phyloP scores from a whole-genome alignment of 1,140 invertebrate species.

The Bombus ignitus region DNA sequence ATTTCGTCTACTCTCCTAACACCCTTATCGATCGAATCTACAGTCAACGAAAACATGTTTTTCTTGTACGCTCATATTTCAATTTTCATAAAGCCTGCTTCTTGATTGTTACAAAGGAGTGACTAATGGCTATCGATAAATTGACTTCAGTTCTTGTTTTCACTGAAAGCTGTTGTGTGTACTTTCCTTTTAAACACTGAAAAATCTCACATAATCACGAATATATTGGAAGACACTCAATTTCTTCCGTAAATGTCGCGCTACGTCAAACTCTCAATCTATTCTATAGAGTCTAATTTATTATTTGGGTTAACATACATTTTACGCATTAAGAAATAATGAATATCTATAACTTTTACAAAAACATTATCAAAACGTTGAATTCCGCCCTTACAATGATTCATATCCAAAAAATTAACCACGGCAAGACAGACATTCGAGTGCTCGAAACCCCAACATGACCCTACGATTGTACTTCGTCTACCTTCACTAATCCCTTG shows the following conservation, averaged over 20 bases:
- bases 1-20: not conserved
- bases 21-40: conserved; percentile 19
- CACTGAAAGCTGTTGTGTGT: not conserved
- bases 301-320: conserved; percentile 18
- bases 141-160: not conserved
- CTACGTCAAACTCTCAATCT: not conserved
- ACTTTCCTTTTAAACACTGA: not conserved
- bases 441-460: conserved; percentile 13
- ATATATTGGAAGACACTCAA: too few species aligned
- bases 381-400: not conserved
- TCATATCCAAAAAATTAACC: conserved; percentile 14
- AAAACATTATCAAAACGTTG: not conserved
- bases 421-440: not conserved
- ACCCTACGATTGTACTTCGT: conserved; percentile 27
- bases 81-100: not conserved
- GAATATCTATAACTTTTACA: too few species aligned
- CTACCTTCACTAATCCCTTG: conserved; percentile 42
- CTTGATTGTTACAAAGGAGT: not conserved
- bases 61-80: not conserved
- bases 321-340: not conserved
- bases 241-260: too few species aligned
- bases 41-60: not conserved
- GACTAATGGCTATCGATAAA: not conserved
- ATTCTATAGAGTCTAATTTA: too few species aligned
- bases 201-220: not conserved